Base-by-base conservation (phyloP, 2,113 vertebrate genomes). In the Corapipo altera region DNA sequence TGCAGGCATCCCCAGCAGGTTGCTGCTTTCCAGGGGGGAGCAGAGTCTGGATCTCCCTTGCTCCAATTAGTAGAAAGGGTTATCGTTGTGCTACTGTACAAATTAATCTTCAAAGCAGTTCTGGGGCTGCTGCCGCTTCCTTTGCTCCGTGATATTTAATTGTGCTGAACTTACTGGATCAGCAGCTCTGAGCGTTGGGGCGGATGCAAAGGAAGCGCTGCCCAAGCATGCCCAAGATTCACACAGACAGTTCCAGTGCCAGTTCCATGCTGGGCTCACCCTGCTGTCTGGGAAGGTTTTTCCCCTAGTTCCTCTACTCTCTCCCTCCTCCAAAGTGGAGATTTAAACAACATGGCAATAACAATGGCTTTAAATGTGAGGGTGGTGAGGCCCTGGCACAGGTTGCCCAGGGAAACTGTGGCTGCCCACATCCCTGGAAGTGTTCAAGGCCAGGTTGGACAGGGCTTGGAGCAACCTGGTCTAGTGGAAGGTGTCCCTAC, bases 51-150 rank as follows among this genome's bases (percentile, higher is more conserved):
- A 20, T 85, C 78, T 91, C 49, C 78, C 30, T 58, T n/a, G 71
- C 81, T 93, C 66, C 85, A 71, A 48, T 93, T 83, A 73, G 58
- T 66, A 32, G 51, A 1, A 83, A 95, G 96, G 89, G 93, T 96
- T 91, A 76, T 91, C 22, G 0, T 49, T 24, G 35, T 79, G 93
- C 95, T 94, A 1, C 76, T 11, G 35, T 52, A 76, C 6, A 77
- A 85, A 91, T 88, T 52, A 61, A 92, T 88, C 75, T 80, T 83
- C 91, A 91, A 69, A 96, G 94, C 27, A 0, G 57, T 3, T 88
- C 88, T 0, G 16, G 64, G 33, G 9, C 83, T 57, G 77, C 85
- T 1, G 6, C 82, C 12, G 2, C 91, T 66, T 49, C 77, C 83
- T 37, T 26, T 5, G 0, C 52, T 83, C 35, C 51, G 8, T 15